Conservation (phyloP, 1,140 invertebrate species). For the Lasaia peninsularis region DNA sequence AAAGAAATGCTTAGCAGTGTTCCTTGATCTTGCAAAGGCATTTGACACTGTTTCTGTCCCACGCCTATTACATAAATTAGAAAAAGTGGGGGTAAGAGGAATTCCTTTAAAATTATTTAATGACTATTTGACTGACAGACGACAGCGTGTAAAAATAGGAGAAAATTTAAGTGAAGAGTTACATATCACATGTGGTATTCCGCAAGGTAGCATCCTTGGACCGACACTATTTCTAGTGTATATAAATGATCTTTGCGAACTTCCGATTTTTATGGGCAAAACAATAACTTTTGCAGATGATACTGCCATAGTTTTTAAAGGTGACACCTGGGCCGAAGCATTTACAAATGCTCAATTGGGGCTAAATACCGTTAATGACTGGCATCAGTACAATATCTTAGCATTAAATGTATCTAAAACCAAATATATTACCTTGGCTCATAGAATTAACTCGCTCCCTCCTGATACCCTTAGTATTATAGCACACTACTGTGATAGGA, state of each 20-base stretch:
- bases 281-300: constrained; percentile 18
- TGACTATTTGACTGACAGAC: constrained; percentile 10
- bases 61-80: constrained; percentile 8
- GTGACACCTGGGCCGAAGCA: constrained; percentile 9
- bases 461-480: background rate
- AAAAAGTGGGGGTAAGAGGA: constrained; percentile 17
- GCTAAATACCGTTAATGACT: background rate
- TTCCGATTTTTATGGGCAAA: background rate
- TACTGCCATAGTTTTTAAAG: constrained; percentile 13
- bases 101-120: constrained; percentile 3
- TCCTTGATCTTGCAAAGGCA: constrained; percentile 18
- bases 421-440: constrained; percentile 15
- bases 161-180: background rate
- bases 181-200: background rate
- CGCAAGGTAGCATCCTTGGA: constrained; percentile 15
- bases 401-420: constrained; percentile 15
- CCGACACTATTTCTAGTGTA: constrained; percentile 18
- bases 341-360: background rate
- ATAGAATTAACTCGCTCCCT: background rate
- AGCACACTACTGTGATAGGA: background rate
- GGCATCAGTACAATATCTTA: constrained; percentile 13
- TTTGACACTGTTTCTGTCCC: constrained; percentile 6
- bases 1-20: constrained; percentile 19
- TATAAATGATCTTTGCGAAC: constrained; percentile 12
- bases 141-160: constrained; percentile 11